Evolutionary conservation across 2,113 vertebrate species (phyloP).

Genomic region (Atrichornis clamosus): DNA sequence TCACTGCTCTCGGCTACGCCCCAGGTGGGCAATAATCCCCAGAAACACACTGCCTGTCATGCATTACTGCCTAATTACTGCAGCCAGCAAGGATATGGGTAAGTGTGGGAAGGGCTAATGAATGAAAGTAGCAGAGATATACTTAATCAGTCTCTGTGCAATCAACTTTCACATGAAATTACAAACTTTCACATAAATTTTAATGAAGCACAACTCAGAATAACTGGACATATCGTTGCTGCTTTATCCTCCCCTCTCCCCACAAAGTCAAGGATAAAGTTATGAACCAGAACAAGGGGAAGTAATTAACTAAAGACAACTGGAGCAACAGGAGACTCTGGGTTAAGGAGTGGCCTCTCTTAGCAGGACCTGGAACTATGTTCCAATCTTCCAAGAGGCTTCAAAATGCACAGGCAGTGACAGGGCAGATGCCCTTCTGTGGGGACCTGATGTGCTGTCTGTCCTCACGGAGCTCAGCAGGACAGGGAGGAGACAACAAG

Average conservation of each 20-base stretch:
- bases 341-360: not conserved
- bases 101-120: not conserved
- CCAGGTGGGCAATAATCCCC: not conserved
- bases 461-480: not conserved
- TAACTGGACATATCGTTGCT: not conserved
- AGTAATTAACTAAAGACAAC: not conserved
- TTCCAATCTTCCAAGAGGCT: not conserved
- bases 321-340: not conserved
- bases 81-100: not conserved
- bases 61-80: not conserved
- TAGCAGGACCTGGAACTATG: not conserved
- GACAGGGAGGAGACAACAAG: not conserved
- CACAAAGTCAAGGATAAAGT: not conserved
- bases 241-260: not conserved
- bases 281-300: not conserved
- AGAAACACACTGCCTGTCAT: not conserved
- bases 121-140: not conserved
- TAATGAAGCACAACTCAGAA: not conserved
- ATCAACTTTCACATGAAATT: slow-evolving; percentile 21
- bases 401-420: not conserved
- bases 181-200: not conserved
- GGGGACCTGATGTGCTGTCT: not conserved
- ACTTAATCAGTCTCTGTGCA: not conserved
- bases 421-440: not conserved
- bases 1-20: not conserved